These are phyloP conservation scores for Apodemia duryi DNA, from an alignment of 2,888 invertebrate genomes.

Conservation along the genomic window DNA sequence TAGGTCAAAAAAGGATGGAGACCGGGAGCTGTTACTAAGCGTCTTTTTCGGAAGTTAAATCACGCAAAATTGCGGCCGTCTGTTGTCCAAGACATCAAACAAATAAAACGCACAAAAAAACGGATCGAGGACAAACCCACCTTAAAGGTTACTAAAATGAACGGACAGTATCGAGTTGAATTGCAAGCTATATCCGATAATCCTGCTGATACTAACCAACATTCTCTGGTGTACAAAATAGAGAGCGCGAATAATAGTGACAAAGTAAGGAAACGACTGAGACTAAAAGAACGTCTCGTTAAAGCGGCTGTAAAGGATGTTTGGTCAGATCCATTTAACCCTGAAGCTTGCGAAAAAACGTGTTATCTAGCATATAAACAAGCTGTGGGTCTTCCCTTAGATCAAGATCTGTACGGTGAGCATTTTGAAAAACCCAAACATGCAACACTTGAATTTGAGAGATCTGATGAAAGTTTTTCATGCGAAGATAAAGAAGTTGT, in stretches of 20 bases:
- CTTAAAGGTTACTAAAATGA: constrained; percentile 49
- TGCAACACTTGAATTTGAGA: neutral
- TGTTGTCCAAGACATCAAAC: constrained; percentile 34
- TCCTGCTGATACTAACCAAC: constrained; percentile 35
- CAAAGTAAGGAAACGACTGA: constrained; percentile 42
- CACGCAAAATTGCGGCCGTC: constrained; percentile 43
- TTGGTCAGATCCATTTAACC: constrained; percentile 47
- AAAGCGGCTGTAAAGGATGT: constrained; percentile 41
- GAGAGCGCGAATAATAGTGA: constrained; percentile 46
- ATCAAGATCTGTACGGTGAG: neutral
- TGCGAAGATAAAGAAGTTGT: constrained; percentile 41
- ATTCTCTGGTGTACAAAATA: constrained; percentile 51
- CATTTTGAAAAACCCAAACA: neutral
- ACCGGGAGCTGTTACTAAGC: constrained; percentile 63
- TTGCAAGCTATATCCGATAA: constrained; percentile 46
- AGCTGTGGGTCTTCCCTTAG: constrained; percentile 39
- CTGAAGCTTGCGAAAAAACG: constrained; percentile 49
- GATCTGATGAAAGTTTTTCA: constrained; percentile 37
- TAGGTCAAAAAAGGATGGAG: constrained; percentile 59
- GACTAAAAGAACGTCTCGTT: constrained; percentile 39
- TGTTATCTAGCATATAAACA: constrained; percentile 52
- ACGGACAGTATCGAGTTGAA: constrained; percentile 57
- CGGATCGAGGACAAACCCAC: constrained; percentile 50
- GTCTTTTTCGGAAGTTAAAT: constrained; percentile 49
- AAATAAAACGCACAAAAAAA: constrained; percentile 46